phyloP scores from a whole-genome alignment of 2,888 invertebrate species.

The Lycocerus yunnanus region DNA sequence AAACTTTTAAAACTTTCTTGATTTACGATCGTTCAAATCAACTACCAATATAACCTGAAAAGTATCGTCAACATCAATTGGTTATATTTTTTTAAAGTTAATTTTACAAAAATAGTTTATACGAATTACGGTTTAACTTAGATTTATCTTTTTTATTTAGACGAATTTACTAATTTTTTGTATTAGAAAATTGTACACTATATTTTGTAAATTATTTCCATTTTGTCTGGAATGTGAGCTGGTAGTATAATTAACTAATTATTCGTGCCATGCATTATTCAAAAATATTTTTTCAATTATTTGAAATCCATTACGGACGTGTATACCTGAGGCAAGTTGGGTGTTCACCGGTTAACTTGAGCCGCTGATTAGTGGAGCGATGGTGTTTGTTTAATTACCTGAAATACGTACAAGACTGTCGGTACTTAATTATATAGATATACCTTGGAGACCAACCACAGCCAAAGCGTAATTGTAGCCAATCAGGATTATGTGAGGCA shows the following conservation, averaged over 20 bases:
- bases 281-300: not conserved
- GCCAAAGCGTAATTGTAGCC: constrained; percentile 34
- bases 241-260: not conserved
- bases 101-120: not conserved
- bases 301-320: not conserved
- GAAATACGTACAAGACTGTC: constrained; percentile 31
- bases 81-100: not conserved
- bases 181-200: too few species aligned
- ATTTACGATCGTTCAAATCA: constrained; percentile 25
- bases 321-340: not conserved
- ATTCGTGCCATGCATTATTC: not conserved
- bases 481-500: constrained; percentile 35
- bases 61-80: not conserved
- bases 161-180: too few species aligned
- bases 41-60: constrained; percentile 15
- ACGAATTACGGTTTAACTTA: too few species aligned
- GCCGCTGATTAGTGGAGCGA: constrained; percentile 9
- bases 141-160: too few species aligned
- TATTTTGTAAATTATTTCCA: not conserved
- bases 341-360: not conserved
- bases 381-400: constrained; percentile 36
- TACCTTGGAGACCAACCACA: constrained; percentile 32
- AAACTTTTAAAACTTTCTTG: constrained; percentile 25
- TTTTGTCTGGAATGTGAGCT: not conserved
- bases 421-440: constrained; percentile 36